These are phyloP conservation scores for Caenorhabditis parvicauda DNA, from an alignment of 2,888 invertebrate species.

Conservation along the genomic window DNA sequence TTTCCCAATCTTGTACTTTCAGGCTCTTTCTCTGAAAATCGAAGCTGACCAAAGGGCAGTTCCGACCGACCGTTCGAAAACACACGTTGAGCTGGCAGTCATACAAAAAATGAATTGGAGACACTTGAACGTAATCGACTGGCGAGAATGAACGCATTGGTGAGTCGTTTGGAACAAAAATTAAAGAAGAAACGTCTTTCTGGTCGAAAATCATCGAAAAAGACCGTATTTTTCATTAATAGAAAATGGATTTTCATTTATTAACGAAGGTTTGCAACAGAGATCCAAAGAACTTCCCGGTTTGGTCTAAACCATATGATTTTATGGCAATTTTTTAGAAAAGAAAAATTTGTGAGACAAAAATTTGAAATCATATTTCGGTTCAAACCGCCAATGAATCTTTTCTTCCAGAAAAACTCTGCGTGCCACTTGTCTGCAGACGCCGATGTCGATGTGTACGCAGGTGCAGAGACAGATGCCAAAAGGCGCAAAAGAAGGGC, in stretches of 20 bases:
- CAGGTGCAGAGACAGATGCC: slow-evolving; percentile 16
- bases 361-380: no score
- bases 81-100: slow-evolving; percentile 78
- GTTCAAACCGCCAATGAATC: no score
- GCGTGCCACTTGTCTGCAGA: slow-evolving; percentile 42
- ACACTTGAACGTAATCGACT: slow-evolving; percentile 74
- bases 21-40: slow-evolving; percentile 35
- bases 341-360: not conserved
- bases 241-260: no score
- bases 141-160: slow-evolving; percentile 74
- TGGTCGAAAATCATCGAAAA: no score
- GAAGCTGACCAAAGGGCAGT: slow-evolving; percentile 59
- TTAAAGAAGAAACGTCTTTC: no score
- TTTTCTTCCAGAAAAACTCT: no score
- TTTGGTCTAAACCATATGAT: no score
- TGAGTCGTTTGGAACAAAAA: no score
- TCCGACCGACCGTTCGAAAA: slow-evolving; percentile 79
- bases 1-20: slow-evolving; percentile 8
- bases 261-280: no score
- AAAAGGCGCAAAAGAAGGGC: slow-evolving; percentile 17
- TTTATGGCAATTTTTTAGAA: not conserved
- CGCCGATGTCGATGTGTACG: slow-evolving; percentile 31
- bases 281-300: no score
- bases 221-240: no score
- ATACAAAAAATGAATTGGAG: slow-evolving; percentile 78